Conservation (phyloP, 2,113 vertebrate species). For the Elachura formosa region DNA sequence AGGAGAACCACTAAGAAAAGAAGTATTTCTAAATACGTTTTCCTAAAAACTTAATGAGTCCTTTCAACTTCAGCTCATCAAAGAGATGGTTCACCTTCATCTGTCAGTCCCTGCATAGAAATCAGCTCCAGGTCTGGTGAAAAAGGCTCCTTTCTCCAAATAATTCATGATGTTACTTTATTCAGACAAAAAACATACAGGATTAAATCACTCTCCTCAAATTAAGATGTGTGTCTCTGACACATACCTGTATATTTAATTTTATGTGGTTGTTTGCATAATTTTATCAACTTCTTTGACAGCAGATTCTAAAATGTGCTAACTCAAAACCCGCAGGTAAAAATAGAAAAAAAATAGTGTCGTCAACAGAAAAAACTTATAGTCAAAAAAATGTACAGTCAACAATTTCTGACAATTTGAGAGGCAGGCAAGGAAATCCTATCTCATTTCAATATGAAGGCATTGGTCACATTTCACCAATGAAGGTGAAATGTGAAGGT, state of each 20-base stretch:
- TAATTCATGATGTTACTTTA: neutral
- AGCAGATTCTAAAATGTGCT: neutral
- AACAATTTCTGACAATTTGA: neutral
- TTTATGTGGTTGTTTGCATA: neutral
- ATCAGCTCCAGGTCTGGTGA: neutral
- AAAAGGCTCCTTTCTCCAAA: neutral
- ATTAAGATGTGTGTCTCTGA: neutral
- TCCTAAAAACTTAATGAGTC: neutral
- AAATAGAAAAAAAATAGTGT: neutral
- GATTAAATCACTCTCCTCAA: neutral
- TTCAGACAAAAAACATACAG: neutral
- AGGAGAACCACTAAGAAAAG: neutral
- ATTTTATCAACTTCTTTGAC: neutral
- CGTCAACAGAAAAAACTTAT: no score
- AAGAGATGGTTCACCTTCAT: neutral
- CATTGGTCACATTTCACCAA: rapidly evolving
- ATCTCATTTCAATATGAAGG: neutral
- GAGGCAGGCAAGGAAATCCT: neutral
- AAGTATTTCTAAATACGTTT: neutral
- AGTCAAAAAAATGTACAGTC: neutral
- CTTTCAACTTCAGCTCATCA: neutral
- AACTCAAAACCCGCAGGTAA: neutral
- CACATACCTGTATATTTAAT: neutral
- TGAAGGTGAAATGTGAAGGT: no score
- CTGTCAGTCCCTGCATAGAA: neutral